These are phyloP conservation scores for Amiota minor DNA, from an alignment of 2,888 invertebrate genomes.

Conservation along the genomic window DNA sequence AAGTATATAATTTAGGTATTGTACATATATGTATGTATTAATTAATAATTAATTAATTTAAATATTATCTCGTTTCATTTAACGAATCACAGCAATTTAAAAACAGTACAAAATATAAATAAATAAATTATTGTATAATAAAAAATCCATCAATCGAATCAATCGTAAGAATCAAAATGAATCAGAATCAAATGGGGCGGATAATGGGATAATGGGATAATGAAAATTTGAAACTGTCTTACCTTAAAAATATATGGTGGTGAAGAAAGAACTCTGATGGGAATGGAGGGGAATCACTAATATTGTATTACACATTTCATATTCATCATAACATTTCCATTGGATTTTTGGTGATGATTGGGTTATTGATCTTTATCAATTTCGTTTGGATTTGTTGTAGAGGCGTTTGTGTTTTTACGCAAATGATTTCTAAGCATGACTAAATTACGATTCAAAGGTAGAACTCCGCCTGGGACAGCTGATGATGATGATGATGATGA, in stretches of 20 bases:
- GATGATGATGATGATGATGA: slow-evolving; percentile 47
- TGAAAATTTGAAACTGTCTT: too few relatives aligned
- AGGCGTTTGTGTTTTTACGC: slow-evolving; percentile 66
- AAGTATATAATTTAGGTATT: slow-evolving; percentile 34
- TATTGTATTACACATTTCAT: too few relatives aligned
- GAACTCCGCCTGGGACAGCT: slow-evolving; percentile 68
- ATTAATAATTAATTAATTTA: slow-evolving; percentile 25
- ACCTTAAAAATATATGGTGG: too few relatives aligned
- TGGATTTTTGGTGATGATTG: slow-evolving; percentile 47
- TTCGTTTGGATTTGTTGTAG: slow-evolving; percentile 47
- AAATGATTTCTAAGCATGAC: slow-evolving; percentile 73
- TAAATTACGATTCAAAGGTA: slow-evolving; percentile 71
- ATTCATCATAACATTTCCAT: too few relatives aligned
- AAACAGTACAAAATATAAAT: slow-evolving; percentile 43
- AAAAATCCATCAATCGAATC: too few relatives aligned
- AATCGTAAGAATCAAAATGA: too few relatives aligned
- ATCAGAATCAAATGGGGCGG: too few relatives aligned
- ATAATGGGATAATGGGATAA: too few relatives aligned
- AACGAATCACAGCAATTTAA: slow-evolving; percentile 69
- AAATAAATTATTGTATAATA: too few relatives aligned
- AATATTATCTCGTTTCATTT: slow-evolving; percentile 51
- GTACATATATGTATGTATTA: slow-evolving; percentile 35
- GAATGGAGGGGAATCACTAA: too few relatives aligned
- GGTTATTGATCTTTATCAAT: slow-evolving; percentile 71
- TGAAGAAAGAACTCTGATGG: too few relatives aligned